Conservation (phyloP, 2,797 vertebrate genomes). For the Calcarius lapponicus region DNA sequence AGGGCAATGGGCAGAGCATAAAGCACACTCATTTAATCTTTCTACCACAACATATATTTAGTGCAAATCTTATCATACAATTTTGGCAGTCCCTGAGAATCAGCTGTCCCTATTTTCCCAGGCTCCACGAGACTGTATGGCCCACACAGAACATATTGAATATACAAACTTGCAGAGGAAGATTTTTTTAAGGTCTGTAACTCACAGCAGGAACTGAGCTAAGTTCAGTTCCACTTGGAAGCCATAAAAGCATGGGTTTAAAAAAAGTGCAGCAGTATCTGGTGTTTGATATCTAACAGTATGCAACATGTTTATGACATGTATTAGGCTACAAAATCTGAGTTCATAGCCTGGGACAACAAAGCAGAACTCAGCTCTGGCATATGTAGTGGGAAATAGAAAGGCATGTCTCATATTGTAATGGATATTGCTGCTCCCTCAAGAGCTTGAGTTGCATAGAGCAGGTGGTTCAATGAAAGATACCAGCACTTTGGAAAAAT, state of each 20-base stretch:
- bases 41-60: background rate
- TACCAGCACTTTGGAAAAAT: conserved; percentile 30
- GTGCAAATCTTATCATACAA: background rate
- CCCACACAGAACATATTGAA: background rate
- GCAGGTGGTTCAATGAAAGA: conserved; percentile 68
- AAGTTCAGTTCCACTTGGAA: conserved; percentile 64
- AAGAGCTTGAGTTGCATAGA: conserved; percentile 52
- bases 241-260: conserved; percentile 66
- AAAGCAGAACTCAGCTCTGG: conserved; percentile 52
- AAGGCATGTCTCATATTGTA: conserved; percentile 44
- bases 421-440: conserved; percentile 64
- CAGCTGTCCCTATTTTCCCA: conserved; percentile 28
- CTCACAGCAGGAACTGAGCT: conserved; percentile 64
- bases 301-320: conserved; percentile 66
- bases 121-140: background rate
- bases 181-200: conserved; percentile 51
- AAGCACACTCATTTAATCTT: conserved; percentile 28
- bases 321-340: conserved; percentile 58
- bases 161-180: conserved; percentile 36
- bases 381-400: conserved; percentile 58
- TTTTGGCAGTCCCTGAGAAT: conserved; percentile 15
- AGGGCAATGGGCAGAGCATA: background rate
- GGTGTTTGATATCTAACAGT: conserved; percentile 69
- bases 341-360: conserved; percentile 59
- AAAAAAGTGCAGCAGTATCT: conserved; percentile 64